Evolutionary conservation across 2,888 invertebrate species (phyloP).

Genomic region (Notodonta dromedarius): DNA sequence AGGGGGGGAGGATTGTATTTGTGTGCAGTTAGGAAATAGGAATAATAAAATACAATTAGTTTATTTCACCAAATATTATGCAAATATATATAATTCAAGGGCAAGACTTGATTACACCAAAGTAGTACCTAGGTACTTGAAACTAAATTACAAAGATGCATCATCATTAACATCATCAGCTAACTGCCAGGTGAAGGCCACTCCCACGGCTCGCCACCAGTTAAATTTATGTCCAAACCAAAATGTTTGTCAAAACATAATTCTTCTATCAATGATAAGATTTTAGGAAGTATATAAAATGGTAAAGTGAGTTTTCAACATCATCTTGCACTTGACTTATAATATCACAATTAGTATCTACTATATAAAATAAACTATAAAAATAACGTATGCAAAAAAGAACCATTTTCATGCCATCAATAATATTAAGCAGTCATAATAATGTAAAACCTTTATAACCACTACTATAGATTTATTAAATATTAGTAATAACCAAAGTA

Average conservation of each 20-base stretch:
- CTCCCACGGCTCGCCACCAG: too few relatives aligned
- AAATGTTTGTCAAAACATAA: too few relatives aligned
- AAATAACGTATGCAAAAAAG: conserved; percentile 59
- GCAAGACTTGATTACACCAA: conserved; percentile 53
- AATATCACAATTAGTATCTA: conserved; percentile 56
- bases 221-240: too few relatives aligned
- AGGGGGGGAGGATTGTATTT: conserved; percentile 53
- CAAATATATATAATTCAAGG: conserved; percentile 57
- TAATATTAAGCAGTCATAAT: conserved; percentile 40
- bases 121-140: not conserved
- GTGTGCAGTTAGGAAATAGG: conserved; percentile 80
- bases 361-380: conserved; percentile 58
- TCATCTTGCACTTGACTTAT: conserved; percentile 70
- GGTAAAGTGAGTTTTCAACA: conserved; percentile 1
- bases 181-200: not conserved
- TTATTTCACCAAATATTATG: conserved; percentile 75
- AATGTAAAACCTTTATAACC: conserved; percentile 28
- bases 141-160: not conserved
- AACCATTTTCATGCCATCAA: conserved; percentile 67
- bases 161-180: not conserved
- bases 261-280: too few relatives aligned
- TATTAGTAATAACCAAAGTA: conserved; percentile 35
- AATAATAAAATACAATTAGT: conserved; percentile 78
- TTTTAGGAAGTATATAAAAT: conserved; percentile 4
- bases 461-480: conserved; percentile 38